Conservation (phyloP, 2,888 invertebrate species). For the Volucella bombylans region DNA sequence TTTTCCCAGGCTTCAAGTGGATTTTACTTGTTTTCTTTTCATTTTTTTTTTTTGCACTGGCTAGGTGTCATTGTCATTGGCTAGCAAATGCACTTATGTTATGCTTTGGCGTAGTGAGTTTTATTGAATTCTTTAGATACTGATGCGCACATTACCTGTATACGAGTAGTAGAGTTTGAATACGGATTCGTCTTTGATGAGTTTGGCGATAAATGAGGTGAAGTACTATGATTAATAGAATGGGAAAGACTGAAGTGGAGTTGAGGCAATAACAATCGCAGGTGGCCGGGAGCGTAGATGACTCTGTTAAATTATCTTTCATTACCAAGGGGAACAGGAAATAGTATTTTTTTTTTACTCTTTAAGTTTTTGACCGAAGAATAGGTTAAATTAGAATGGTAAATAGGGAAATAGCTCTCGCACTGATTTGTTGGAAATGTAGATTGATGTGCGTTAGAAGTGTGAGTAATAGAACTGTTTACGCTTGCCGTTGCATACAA, state of each 20-base stretch:
- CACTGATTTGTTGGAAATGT: constrained; percentile 1
- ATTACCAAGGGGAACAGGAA: constrained; percentile 17
- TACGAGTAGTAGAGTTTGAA: not conserved
- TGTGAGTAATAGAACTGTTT: not conserved
- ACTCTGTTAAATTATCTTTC: constrained; percentile 7
- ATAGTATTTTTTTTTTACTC: not conserved
- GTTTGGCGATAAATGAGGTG: constrained; percentile 12
- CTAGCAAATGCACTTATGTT: constrained; percentile 1
- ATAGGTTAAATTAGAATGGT: constrained; percentile 2
- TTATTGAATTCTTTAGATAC: constrained; percentile 31
- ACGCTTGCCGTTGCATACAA: not conserved
- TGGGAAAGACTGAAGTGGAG: not conserved
- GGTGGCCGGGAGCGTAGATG: constrained; percentile 30
- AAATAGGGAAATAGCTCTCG: not conserved
- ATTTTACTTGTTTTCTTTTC: not conserved
- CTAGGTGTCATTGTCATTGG: not conserved
- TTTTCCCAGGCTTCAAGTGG: not conserved
- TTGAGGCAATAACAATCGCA: constrained; percentile 7
- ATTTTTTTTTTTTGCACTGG: no score
- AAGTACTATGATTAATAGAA: not conserved
- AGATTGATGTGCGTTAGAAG: constrained; percentile 9
- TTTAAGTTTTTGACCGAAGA: not conserved
- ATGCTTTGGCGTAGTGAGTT: constrained; percentile 9
- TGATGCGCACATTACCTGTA: constrained; percentile 32
- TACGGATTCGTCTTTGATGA: not conserved